Percentiles rank a stretch among this genome's conserved stretches.
Evolutionary conservation across 2,888 invertebrate genomes (phyloP).

Genomic region (Tiphia femorata): DNA sequence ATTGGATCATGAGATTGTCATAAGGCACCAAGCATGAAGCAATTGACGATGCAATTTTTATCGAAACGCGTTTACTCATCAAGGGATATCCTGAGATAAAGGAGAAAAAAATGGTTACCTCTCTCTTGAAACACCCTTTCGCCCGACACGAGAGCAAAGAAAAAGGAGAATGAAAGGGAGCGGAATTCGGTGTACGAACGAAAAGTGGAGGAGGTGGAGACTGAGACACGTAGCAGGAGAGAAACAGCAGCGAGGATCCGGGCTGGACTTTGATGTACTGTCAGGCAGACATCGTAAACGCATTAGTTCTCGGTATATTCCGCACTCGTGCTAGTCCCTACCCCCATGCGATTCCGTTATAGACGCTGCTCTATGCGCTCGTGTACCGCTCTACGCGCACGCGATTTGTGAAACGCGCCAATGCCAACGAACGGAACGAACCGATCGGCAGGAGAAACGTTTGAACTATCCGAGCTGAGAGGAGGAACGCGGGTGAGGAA

Average conservation of each 20-base stretch:
- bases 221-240: conserved; percentile 8
- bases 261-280: conserved; percentile 62
- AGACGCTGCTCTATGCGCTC: conserved; percentile 36
- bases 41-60: no score
- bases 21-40: no score
- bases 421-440: not conserved
- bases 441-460: not conserved
- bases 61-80: no score
- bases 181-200: conserved; percentile 16
- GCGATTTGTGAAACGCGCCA: conserved; percentile 3
- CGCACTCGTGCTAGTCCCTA: conserved; percentile 23
- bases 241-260: conserved; percentile 26
- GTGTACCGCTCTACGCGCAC: not conserved
- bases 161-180: conserved; percentile 4
- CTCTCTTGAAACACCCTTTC: no score
- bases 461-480: not conserved
- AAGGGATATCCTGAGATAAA: not conserved
- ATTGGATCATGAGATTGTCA: no score
- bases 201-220: conserved; percentile 12
- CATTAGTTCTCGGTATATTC: conserved; percentile 57
- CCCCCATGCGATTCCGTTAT: conserved; percentile 46
- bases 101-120: not conserved
- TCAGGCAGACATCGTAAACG: conserved; percentile 64
- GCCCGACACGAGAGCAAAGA: conserved; percentile 8
- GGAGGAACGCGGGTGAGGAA: conserved; percentile 13